Evolutionary conservation across 1,140 invertebrate species (phyloP).

Genomic region (Homalodisca vitripennis): DNA sequence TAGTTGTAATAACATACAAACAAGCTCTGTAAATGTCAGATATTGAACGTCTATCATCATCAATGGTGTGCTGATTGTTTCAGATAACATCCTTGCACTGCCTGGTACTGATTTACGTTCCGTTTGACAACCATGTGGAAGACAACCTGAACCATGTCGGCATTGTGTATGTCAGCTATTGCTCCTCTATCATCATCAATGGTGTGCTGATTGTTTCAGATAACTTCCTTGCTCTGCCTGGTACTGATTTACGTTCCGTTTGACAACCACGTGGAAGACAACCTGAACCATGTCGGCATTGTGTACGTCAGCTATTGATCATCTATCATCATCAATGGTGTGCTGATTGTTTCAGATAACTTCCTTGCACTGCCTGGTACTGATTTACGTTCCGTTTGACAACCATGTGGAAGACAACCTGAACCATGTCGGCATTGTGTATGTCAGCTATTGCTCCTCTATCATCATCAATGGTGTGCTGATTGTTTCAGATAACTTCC

Average conservation of each 20-base stretch:
- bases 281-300: constrained; percentile 55
- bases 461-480: too few species aligned
- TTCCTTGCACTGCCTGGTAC: too few species aligned
- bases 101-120: constrained; percentile 55
- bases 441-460: too few species aligned
- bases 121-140: constrained; percentile 51
- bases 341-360: too few species aligned
- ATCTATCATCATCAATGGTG: constrained; percentile 62
- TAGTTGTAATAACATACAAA: too few species aligned
- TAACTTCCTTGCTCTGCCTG: constrained; percentile 53
- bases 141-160: constrained; percentile 55
- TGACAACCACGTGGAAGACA: constrained; percentile 49
- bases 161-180: constrained; percentile 56
- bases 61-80: too few species aligned
- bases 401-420: too few species aligned
- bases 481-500: constrained; percentile 51
- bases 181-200: constrained; percentile 63
- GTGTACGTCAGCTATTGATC: constrained; percentile 57
- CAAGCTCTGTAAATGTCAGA: too few species aligned
- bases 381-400: too few species aligned
- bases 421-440: too few species aligned
- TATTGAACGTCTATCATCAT: too few species aligned
- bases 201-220: constrained; percentile 55
- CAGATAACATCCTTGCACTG: constrained; percentile 54
- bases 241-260: constrained; percentile 57